Percentiles rank a stretch among this genome's conserved stretches.
Evolutionary conservation across 2,113 vertebrate species (phyloP).

Genomic region (Thunnus thynnus): DNA sequence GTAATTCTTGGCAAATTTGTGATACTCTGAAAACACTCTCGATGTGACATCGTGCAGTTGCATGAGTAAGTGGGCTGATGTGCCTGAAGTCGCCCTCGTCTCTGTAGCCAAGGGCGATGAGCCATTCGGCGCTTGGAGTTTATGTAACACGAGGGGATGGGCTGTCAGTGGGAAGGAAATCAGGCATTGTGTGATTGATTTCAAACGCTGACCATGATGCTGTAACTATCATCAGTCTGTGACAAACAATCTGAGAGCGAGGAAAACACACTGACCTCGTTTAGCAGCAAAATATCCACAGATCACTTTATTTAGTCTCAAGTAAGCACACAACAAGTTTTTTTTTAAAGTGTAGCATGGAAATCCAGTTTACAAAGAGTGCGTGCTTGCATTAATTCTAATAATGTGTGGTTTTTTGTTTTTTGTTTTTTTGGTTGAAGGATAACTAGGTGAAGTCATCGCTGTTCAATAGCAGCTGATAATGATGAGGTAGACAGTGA

Average conservation of each 20-base stretch:
- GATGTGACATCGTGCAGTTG: conserved; percentile 74
- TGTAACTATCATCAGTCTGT: conserved; percentile 40
- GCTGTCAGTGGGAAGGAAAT: conserved; percentile 69
- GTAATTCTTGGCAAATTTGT: conserved; percentile 1
- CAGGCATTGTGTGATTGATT: conserved; percentile 67
- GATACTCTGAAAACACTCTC: conserved; percentile 31
- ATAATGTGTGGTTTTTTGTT: conserved; percentile 26
- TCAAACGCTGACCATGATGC: conserved; percentile 47
- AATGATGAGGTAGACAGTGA: conserved; percentile 87
- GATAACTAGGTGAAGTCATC: conserved; percentile 80
- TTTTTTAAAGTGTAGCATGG: conserved; percentile 56
- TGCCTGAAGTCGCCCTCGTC: conserved; percentile 67
- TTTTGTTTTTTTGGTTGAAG: conserved; percentile 77
- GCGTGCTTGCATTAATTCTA: conserved; percentile 58
- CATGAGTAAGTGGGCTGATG: conserved; percentile 73
- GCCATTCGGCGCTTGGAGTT: conserved; percentile 65
- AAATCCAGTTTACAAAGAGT: conserved; percentile 68
- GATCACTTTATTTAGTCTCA: conserved; percentile 84
- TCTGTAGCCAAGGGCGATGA: conserved; percentile 68
- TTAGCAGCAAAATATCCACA: conserved; percentile 72
- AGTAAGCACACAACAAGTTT: conserved; percentile 74
- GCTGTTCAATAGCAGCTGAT: conserved; percentile 82
- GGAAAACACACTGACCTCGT: conserved; percentile 69
- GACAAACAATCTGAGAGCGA: conserved; percentile 41
- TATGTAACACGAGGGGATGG: conserved; percentile 70